A percentile compares a stretch with the other conserved stretches of the same genome.
phyloP scores from a whole-genome alignment of 92 coral and sea anemone species.

The Parazoanthus swiftii region DNA sequence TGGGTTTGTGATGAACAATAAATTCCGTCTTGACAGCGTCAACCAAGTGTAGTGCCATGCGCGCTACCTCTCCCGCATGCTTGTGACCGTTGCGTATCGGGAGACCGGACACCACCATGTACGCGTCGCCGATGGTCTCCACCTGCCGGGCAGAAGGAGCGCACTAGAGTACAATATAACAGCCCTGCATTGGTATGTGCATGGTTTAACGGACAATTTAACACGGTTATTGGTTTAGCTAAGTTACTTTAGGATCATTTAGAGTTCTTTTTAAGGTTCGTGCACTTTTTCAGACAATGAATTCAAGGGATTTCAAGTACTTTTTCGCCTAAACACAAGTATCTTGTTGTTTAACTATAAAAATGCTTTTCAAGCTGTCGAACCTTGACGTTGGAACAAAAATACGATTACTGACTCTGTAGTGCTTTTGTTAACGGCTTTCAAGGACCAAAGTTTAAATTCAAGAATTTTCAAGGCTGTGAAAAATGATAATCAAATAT shows the following conservation, averaged over 20 bases:
- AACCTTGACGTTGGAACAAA: too few species aligned
- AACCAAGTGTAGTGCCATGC: slow-evolving; percentile 91
- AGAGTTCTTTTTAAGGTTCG: not conserved
- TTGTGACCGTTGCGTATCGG: slow-evolving; percentile 90
- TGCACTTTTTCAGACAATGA: too few species aligned
- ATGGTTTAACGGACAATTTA: slow-evolving; percentile 39
- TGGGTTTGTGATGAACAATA: slow-evolving; percentile 79
- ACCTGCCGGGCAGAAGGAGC: slow-evolving; percentile 99
- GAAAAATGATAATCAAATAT: too few species aligned
- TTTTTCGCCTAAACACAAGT: too few species aligned
- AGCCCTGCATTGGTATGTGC: slow-evolving; percentile 80
- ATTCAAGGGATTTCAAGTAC: too few species aligned
- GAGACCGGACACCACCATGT: slow-evolving; percentile 99
- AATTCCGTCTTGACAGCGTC: slow-evolving; percentile 95
- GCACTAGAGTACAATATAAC: slow-evolving; percentile 97
- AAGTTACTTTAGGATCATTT: not conserved
- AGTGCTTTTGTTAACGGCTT: too few species aligned
- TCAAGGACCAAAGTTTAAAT: too few species aligned
- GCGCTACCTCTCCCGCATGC: slow-evolving; percentile 94
- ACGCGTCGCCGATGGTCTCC: slow-evolving; percentile 99
- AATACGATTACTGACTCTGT: too few species aligned
- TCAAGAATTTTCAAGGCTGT: too few species aligned
- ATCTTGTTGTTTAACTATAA: too few species aligned
- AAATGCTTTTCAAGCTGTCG: too few species aligned
- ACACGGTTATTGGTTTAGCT: slow-evolving; percentile 8